Conservation (phyloP, 1,140 invertebrate genomes). For the Trichonephila clavata region DNA sequence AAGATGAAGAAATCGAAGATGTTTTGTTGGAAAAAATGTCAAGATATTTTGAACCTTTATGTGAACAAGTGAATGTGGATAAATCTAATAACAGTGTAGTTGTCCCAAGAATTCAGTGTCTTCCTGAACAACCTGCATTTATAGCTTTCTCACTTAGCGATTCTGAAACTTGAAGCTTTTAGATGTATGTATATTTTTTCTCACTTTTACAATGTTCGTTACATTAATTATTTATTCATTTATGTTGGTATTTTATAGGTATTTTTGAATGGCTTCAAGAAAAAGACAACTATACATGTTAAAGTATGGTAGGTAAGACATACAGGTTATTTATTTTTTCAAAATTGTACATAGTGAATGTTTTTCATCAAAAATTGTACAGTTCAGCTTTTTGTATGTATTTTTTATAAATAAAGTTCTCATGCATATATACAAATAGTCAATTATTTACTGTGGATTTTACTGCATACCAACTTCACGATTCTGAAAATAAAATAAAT, state of each 20-base stretch:
- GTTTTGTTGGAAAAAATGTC: background rate
- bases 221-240: background rate
- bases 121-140: constrained; percentile 67
- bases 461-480: constrained; percentile 28
- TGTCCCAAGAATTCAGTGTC: background rate
- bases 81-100: background rate
- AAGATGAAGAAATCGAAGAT: constrained; percentile 1
- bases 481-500: constrained; percentile 25
- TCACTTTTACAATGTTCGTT: too few species aligned
- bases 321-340: background rate
- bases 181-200: background rate
- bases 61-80: background rate
- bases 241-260: background rate
- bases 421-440: background rate
- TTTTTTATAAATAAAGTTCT: constrained; percentile 44
- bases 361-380: background rate
- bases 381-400: background rate
- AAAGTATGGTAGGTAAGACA: constrained; percentile 22
- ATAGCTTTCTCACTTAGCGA: constrained; percentile 1
- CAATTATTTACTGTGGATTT: background rate
- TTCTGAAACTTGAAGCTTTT: background rate
- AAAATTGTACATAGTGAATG: background rate
- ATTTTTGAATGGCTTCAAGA: background rate
- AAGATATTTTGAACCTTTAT: constrained; percentile 30
- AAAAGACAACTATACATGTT: background rate